Evolutionary conservation across 2,113 vertebrate species (phyloP).

Genomic region (Garra rufa): DNA sequence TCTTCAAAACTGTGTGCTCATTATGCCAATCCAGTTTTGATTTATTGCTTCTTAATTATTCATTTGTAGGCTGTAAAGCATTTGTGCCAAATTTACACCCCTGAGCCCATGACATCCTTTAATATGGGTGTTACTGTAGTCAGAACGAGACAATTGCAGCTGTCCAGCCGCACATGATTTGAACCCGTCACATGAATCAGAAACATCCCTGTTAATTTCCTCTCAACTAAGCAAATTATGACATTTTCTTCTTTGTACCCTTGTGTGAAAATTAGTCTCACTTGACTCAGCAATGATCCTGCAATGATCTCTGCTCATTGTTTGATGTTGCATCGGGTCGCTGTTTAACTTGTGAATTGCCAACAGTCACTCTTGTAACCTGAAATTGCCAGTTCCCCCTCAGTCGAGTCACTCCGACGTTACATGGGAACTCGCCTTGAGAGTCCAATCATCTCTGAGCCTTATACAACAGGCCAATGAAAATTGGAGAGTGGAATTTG

Average conservation of each 20-base stretch:
- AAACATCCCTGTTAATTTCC: conserved; percentile 36
- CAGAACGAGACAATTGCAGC: conserved; percentile 49
- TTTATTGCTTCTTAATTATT: conserved; percentile 65
- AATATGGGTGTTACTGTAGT: conserved; percentile 58
- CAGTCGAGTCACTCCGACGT: too few relatives aligned
- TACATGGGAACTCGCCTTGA: too few relatives aligned
- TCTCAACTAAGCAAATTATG: conserved; percentile 21
- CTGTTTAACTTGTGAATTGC: background rate
- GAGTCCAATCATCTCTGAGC: too few relatives aligned
- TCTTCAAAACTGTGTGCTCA: conserved; percentile 55
- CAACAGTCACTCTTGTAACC: background rate
- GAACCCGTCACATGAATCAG: conserved; percentile 19
- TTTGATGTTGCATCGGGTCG: background rate
- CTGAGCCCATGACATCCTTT: conserved; percentile 53
- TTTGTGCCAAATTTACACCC: conserved; percentile 59
- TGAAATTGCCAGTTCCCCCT: background rate
- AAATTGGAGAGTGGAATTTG: too few relatives aligned
- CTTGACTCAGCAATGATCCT: background rate
- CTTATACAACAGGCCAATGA: too few relatives aligned
- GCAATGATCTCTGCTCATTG: background rate
- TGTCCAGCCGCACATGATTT: conserved; percentile 33
- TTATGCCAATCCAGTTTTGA: conserved; percentile 56
- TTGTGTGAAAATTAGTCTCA: conserved; percentile 20
- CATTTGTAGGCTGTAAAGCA: conserved; percentile 59
- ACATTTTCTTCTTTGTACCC: conserved; percentile 10